These are phyloP conservation scores for Platerodrilus igneus DNA, from an alignment of 2,888 invertebrate genomes.

Conservation along the genomic window DNA sequence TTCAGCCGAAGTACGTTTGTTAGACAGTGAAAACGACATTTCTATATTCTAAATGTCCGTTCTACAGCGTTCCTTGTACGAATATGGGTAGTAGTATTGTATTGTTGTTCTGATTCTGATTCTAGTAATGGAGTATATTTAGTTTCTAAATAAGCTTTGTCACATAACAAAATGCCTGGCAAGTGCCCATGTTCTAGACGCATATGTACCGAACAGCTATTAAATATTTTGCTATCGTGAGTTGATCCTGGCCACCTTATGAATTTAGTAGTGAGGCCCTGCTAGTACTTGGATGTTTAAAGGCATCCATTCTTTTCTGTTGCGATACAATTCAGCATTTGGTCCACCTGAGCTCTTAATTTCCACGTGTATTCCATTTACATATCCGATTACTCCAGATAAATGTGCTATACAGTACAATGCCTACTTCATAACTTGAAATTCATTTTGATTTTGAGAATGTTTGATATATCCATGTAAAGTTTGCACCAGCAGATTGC, in stretches of 20 bases:
- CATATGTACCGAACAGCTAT: slow-evolving; percentile 1
- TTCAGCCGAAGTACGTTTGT: too few relatives aligned
- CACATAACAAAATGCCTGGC: slow-evolving; percentile 1
- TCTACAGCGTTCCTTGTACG: not conserved
- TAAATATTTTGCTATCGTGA: slow-evolving; percentile 7
- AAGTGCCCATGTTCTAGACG: not conserved
- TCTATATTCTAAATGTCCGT: not conserved
- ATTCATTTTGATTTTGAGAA: too few relatives aligned
- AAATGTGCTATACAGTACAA: too few relatives aligned
- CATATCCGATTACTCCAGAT: too few relatives aligned
- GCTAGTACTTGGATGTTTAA: not conserved
- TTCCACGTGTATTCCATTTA: not conserved
- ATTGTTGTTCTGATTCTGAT: not conserved
- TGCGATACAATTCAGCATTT: not conserved
- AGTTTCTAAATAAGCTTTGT: slow-evolving; percentile 5
- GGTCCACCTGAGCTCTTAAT: slow-evolving; percentile 1
- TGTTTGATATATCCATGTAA: not conserved
- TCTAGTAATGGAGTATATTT: not conserved
- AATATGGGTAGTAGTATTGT: not conserved
- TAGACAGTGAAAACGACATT: too few relatives aligned
- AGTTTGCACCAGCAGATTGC: not conserved
- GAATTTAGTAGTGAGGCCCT: not conserved
- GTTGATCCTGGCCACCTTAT: slow-evolving; percentile 4
- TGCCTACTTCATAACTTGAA: too few relatives aligned
- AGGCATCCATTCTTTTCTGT: too few relatives aligned